Evolutionary conservation across 2,888 invertebrate species (phyloP).

Genomic region (Xylota sylvarum): DNA sequence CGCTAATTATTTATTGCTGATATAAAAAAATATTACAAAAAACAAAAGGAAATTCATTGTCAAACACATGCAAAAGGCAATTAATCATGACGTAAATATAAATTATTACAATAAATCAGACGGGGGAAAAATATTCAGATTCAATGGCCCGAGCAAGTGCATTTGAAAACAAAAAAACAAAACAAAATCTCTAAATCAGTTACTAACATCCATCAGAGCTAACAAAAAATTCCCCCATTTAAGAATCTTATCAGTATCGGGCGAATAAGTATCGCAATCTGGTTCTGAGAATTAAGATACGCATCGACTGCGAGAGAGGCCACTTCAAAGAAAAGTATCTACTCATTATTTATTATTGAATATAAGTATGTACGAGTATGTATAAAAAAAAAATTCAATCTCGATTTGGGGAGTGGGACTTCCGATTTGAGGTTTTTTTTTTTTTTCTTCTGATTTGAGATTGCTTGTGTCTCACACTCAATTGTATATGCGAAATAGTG

Average conservation of each 20-base stretch:
- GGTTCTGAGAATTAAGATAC: conserved; percentile 50
- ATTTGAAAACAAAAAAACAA: neutral
- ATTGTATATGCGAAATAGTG: neutral
- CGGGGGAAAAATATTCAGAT: neutral
- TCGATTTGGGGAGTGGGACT: neutral
- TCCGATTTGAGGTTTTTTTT: conserved; percentile 4
- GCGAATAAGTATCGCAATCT: conserved; percentile 29
- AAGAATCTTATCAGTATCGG: conserved; percentile 31
- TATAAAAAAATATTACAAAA: conserved; percentile 46
- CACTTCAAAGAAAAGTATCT: conserved; percentile 5
- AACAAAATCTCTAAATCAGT: neutral
- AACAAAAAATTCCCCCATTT: conserved; percentile 21
- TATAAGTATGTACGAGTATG: no score
- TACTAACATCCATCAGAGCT: neutral
- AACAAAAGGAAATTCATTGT: conserved; percentile 24
- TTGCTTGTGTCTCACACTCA: neutral
- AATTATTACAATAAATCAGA: conserved; percentile 2
- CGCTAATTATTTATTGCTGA: conserved; percentile 59
- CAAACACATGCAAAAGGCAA: conserved; percentile 42
- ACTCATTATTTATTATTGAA: conserved; percentile 5
- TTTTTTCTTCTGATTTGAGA: neutral
- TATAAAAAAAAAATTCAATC: conserved; percentile 6
- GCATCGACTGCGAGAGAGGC: conserved; percentile 31
- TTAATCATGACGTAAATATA: conserved; percentile 41
- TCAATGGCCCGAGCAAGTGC: conserved; percentile 14